phyloP scores from a whole-genome alignment of 2,888 invertebrate genomes.

The Meganola albula region DNA sequence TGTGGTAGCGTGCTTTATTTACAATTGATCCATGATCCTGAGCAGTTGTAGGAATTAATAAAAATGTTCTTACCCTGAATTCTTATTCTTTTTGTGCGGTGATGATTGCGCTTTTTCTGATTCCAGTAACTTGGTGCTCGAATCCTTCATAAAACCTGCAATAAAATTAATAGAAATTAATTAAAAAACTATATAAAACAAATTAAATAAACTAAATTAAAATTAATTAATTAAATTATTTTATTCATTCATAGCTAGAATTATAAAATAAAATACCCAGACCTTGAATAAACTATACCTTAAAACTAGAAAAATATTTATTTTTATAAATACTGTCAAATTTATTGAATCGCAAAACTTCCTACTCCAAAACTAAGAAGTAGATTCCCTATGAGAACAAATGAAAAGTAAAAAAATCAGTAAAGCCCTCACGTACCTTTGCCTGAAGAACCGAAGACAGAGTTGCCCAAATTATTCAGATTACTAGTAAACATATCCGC shows the following conservation, averaged over 20 bases:
- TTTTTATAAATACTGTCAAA: too few species aligned
- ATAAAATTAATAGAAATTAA: slow-evolving; percentile 9
- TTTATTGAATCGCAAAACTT: too few species aligned
- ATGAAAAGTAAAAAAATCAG: neutral
- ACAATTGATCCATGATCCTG: slow-evolving; percentile 23
- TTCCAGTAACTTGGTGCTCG: slow-evolving; percentile 64
- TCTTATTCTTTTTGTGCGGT: slow-evolving; percentile 67
- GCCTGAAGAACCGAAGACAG: slow-evolving; percentile 66
- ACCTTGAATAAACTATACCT: too few species aligned
- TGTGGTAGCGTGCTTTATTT: slow-evolving; percentile 49
- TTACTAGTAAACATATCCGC: slow-evolving; percentile 63
- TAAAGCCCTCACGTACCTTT: slow-evolving; percentile 49
- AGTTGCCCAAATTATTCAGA: slow-evolving; percentile 66
- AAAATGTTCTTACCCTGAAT: slow-evolving; percentile 57
- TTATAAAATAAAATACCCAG: too few species aligned
- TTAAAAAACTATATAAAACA: neutral
- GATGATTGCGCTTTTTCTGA: slow-evolving; percentile 65
- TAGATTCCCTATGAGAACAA: too few species aligned
- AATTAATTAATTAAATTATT: too few species aligned
- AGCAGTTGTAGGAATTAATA: slow-evolving; percentile 1
- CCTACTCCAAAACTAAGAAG: too few species aligned
- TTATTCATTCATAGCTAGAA: too few species aligned
- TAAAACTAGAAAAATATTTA: too few species aligned
- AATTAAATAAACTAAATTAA: too few species aligned
- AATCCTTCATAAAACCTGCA: slow-evolving; percentile 69